These are phyloP conservation scores for Euura lappo DNA, from an alignment of 1,140 invertebrate genomes.

Conservation along the genomic window DNA sequence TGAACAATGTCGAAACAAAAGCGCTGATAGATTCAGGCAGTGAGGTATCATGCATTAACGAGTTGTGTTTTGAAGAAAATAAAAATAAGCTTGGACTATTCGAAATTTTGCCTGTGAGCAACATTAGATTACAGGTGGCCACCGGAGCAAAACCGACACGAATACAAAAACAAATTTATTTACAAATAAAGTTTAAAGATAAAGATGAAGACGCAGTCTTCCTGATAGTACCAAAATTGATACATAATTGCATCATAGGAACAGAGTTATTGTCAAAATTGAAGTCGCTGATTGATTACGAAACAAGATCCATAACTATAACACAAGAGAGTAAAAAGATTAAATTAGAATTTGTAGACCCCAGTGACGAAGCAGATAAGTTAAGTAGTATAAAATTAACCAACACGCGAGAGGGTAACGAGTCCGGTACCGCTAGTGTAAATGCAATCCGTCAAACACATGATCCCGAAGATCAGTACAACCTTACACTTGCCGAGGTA, in stretches of 20 bases:
- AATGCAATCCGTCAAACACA: not conserved
- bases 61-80: too few relatives aligned
- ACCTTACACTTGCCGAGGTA: not conserved
- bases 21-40: not conserved
- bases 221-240: not conserved
- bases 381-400: too few relatives aligned
- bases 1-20: too few relatives aligned
- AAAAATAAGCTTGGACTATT: not conserved
- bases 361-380: not conserved
- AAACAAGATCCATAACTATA: not conserved
- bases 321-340: too few relatives aligned
- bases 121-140: too few relatives aligned
- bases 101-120: not conserved
- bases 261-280: not conserved
- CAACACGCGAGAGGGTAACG: not conserved
- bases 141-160: not conserved
- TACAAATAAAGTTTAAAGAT: not conserved
- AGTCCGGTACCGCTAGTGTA: not conserved
- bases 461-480: not conserved
- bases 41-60: too few relatives aligned
- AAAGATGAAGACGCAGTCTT: not conserved
- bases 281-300: not conserved
- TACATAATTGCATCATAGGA: not conserved
- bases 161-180: not conserved
- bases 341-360: not conserved